Base-by-base conservation (phyloP, 2,797 vertebrate genomes). In the Cyclopterus lumpus region DNA sequence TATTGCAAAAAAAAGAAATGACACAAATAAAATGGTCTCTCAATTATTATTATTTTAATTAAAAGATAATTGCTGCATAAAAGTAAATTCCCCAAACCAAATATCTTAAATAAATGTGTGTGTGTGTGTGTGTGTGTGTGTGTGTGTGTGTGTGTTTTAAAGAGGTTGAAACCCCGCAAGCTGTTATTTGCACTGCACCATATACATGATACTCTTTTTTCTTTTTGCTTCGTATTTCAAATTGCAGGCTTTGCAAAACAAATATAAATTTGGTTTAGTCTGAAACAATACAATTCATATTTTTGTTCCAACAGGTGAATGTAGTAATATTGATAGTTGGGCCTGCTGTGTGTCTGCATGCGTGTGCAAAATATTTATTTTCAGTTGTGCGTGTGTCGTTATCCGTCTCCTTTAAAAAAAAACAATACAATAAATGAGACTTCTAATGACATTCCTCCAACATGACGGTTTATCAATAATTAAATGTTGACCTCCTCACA, bases 371-470 rank as follows among this genome's bases (percentile, higher is more conserved):
- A 77, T 18, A 16, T 53, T 20, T 30, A 2, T 67, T 61, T 26
- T 53, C 22, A 59, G 58, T 11, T 30, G 62, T 57, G 65, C 54
- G 58, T 72, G 86, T 89, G 79, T 88, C 71, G 83, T 87, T 81
- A 86, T 90, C 83, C 51, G 30, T 34, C 49, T 42, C 42, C 44
- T 51, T 20, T 16, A 8, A 9, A 38, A 51, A 51, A 51, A 22
- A 34, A 49, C n/a, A 49, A 51, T 11, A 26, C 53, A 24, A 26
- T 0, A 53, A 72, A 76, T 40, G 70, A 76, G 70, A 87, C 44
- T 6, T 82, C 75, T 79, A 76, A 81, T 84, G 80, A 89, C 91
- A 93, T 94, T 93, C 91, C 90, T 91, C 82, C 84, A 93, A 91
- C 86, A 87, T 86, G 85, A 84, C 65, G 83, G 68, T 49, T 60